Evolutionary conservation across 1,140 invertebrate species (phyloP), one percentile per base, ranked within the genome.

Genomic region (Panagrolaimus sp.): DNA sequence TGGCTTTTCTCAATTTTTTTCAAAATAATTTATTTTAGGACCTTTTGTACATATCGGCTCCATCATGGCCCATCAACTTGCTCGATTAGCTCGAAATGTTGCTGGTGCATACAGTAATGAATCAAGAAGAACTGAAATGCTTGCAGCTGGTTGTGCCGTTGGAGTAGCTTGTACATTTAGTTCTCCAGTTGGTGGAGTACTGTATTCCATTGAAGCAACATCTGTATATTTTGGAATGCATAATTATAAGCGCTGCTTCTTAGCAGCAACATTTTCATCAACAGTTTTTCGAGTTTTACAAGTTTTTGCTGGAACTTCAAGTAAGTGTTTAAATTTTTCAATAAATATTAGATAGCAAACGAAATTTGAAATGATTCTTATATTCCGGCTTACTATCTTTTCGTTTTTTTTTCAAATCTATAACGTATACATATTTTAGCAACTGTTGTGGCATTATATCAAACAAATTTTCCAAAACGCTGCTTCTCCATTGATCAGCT

Each of bases 191-290:
- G n/a, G 79, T 89, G 91, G 93, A 79, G 94, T 98, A 0, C 86
- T 97, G 16, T 97, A 97, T 84, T 95, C 92, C 78, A 96, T 98
- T 72, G 94, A 98, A 87, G 93, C 96, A 85, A 97, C 94, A 42
- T 93, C 93, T 0, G 93, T 93, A 0, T 97, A 96, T 83, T 98
- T 98, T 84, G 93, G 93, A 1, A 92, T 96, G 0, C 86, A 93
- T 66, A 97, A 97, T 82, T 98, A 98, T 82, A 97, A 93, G 93
- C 86, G 94, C 64, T 93, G 93, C 0, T 98, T 98, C 84, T 97
- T 96, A 81, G 90, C 93, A 0, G 93, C 94, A 9, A 93, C 95
- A 1, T 95, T 92, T 84, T 92, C 92, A 44, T 93, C 94, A 0
- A 91, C 93, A 1, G 90, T 93, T 78, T 97, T 96, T 84, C 86